phyloP scores from a whole-genome alignment of 2,113 vertebrate genomes.

The Vireo altiloquus region DNA sequence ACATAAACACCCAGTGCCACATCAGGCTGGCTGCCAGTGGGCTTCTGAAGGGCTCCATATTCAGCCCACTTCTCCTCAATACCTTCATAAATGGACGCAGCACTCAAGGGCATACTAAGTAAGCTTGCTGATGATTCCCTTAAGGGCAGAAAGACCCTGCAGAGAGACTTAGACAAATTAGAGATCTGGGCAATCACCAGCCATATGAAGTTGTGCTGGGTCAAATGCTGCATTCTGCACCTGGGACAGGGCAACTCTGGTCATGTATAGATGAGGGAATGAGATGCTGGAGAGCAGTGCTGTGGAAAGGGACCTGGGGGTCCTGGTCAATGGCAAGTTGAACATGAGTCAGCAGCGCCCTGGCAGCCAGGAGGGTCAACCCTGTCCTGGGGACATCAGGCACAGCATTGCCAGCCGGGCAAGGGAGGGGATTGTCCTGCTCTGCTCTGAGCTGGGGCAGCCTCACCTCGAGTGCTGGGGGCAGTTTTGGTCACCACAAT shows the following conservation, averaged over 20 bases:
- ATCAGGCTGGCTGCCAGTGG: neutral
- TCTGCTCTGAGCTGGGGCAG: accelerated
- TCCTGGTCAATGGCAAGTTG: accelerated
- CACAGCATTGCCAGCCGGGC: accelerated
- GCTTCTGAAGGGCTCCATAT: neutral
- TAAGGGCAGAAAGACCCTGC: neutral
- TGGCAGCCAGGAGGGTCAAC: neutral
- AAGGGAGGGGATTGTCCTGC: neutral
- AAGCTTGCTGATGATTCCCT: neutral
- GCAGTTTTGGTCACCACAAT: neutral
- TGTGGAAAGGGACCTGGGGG: neutral
- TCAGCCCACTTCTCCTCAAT: neutral
- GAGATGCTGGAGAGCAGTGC: neutral
- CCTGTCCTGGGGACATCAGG: neutral
- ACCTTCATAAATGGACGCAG: too few species aligned
- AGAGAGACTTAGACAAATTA: neutral
- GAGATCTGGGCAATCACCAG: neutral
- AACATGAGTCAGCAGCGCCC: neutral
- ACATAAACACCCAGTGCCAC: neutral
- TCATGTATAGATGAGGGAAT: neutral
- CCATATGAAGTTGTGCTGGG: too few species aligned
- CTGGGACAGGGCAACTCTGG: neutral
- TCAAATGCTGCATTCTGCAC: neutral
- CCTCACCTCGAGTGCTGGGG: accelerated
- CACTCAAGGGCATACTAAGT: neutral